Conservation (phyloP, 2,113 vertebrate species). For the Rallus limicola region DNA sequence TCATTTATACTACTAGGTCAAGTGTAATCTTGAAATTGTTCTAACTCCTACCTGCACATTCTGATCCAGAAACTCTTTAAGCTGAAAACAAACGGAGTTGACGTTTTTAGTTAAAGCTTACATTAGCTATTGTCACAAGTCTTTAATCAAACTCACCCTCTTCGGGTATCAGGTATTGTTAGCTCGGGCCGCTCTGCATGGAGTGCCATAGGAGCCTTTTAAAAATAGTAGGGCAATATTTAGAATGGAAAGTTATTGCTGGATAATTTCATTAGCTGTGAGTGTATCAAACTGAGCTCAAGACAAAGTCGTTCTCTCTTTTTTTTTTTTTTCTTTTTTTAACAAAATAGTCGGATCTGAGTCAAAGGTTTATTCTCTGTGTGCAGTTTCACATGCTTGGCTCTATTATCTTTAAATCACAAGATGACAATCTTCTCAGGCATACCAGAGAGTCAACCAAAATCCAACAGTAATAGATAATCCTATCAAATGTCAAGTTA, state of each 20-base stretch:
- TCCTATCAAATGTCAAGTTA: conserved; percentile 78
- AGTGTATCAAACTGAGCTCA: conserved; percentile 70
- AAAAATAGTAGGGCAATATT: conserved; percentile 70
- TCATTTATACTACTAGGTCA: conserved; percentile 52
- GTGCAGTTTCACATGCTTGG: conserved; percentile 70
- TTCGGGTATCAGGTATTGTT: conserved; percentile 39
- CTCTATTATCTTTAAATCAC: conserved; percentile 78
- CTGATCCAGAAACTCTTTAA: conserved; percentile 54
- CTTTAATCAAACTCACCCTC: conserved; percentile 58
- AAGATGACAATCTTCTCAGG: conserved; percentile 74
- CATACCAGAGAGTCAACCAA: conserved; percentile 72
- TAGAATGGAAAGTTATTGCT: conserved; percentile 75
- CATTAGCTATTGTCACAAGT: conserved; percentile 61
- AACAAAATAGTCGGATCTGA: conserved; percentile 67
- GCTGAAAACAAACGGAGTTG: conserved; percentile 66
- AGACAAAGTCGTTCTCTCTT: conserved; percentile 54
- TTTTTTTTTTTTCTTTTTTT: background rate
- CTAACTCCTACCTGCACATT: conserved; percentile 30
- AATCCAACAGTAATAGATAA: conserved; percentile 76
- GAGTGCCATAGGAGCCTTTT: conserved; percentile 59
- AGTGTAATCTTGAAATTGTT: conserved; percentile 67
- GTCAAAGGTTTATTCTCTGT: conserved; percentile 73
- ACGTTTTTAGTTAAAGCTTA: conserved; percentile 71
- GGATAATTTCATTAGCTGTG: conserved; percentile 68
- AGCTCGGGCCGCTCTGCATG: background rate